Evolutionary conservation across 2,888 invertebrate genomes (phyloP).

Genomic region (Polydrusus tereticollis): DNA sequence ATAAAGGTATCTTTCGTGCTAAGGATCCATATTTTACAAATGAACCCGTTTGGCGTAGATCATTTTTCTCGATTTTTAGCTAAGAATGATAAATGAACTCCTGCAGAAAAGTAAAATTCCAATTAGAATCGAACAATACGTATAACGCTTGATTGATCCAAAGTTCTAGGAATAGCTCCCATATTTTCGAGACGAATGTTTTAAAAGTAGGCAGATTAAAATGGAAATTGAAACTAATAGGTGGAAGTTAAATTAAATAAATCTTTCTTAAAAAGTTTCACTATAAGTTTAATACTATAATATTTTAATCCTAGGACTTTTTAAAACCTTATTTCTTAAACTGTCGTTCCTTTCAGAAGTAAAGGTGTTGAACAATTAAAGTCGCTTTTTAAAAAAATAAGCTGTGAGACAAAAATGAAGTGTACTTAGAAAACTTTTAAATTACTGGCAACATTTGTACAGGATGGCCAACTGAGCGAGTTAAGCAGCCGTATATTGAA

Average conservation of each 20-base stretch:
- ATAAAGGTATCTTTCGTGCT: neutral
- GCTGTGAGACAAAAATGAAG: no score
- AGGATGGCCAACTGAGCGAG: no score
- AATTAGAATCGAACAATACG: neutral
- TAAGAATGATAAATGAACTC: conserved; percentile 6
- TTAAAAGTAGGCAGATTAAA: neutral
- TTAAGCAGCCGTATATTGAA: no score
- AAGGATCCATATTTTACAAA: neutral
- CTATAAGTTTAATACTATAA: neutral
- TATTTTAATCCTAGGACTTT: no score
- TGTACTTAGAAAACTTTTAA: no score
- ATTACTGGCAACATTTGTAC: no score
- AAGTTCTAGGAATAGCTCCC: neutral
- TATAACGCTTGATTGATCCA: neutral
- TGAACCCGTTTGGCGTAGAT: neutral
- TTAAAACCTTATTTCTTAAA: no score
- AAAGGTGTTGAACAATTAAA: no score
- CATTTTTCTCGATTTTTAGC: neutral
- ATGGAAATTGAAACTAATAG: neutral
- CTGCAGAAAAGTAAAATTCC: neutral
- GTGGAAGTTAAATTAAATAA: neutral
- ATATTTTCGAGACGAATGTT: neutral
- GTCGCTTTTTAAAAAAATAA: no score
- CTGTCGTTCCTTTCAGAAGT: no score
- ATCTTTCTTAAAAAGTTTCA: neutral